Conservation (phyloP, 1,140 invertebrate species). For the Drosophila carrolli region DNA sequence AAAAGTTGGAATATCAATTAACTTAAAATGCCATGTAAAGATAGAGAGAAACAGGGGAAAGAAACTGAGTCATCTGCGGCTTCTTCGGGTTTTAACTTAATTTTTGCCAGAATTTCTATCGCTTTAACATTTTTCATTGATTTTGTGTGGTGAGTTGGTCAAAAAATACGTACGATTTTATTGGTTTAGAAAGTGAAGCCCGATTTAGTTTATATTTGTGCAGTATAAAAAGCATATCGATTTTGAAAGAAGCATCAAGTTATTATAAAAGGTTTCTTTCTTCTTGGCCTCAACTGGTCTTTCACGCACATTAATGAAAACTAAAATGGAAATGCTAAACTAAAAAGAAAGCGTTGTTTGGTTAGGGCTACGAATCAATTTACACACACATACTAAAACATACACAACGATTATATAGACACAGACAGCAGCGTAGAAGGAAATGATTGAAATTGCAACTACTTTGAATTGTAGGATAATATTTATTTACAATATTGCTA, state of each 20-base stretch:
- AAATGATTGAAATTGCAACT: slow-evolving; percentile 58
- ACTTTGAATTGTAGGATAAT: slow-evolving; percentile 44
- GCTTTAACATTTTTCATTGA: slow-evolving; percentile 38
- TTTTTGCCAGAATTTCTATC: slow-evolving; percentile 2
- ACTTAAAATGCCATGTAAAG: slow-evolving; percentile 43
- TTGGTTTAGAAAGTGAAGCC: slow-evolving; percentile 9
- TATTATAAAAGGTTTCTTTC: slow-evolving; percentile 17
- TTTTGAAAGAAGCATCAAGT: slow-evolving; percentile 22
- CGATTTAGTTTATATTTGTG: slow-evolving; percentile 25
- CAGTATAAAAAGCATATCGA: slow-evolving; percentile 52
- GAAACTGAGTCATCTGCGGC: slow-evolving; percentile 38
- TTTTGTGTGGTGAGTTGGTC: slow-evolving; percentile 83
- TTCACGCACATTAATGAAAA: slow-evolving; percentile 6
- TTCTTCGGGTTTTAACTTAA: slow-evolving; percentile 17
- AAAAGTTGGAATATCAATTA: slow-evolving; percentile 21
- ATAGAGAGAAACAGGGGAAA: slow-evolving; percentile 38
- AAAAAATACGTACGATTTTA: slow-evolving; percentile 14
- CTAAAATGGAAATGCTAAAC: slow-evolving; percentile 28
- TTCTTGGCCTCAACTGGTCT: slow-evolving; percentile 5
- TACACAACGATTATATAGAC: slow-evolving; percentile 32
- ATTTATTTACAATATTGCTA: slow-evolving; percentile 60
- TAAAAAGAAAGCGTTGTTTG: slow-evolving; percentile 10
- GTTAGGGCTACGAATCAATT: slow-evolving; percentile 17
- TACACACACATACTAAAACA: slow-evolving; percentile 34
- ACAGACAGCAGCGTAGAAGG: slow-evolving; percentile 41